Evolutionary conservation across 2,797 vertebrate genomes (phyloP), one percentile per base, ranked within the genome.

Genomic region (Notolepis coatsorum): DNA sequence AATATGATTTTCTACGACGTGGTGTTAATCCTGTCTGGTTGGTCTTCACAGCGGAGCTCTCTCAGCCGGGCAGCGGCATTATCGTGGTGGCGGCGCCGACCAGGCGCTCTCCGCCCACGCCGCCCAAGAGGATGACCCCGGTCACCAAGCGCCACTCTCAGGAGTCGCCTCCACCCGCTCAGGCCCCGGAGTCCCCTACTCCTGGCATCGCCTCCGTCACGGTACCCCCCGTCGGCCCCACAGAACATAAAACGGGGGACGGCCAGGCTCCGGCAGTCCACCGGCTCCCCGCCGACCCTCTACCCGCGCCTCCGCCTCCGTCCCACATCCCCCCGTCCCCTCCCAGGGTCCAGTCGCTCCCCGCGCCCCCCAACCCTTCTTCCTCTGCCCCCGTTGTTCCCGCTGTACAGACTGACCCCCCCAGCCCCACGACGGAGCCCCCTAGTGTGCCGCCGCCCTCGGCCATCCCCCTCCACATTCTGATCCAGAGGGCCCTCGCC

Each of bases 401-500:
- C 18, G 3, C 60, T 0, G 56, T 67, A 12, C 55, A 68, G 42
- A 7, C 20, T 0, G 87, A 91, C 13, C 90, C 88, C 0, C 88
- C 90, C 3, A 90, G 80, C 65, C 89, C 89, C 0, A 88, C 88
- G 52, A 88, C 89, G 0, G 87, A 87, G 0, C 88, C 88, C 0
- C 90, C 92, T 61, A 73, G 82, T 49, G 90, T 94, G 21, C 84
- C 88, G 31, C 92, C 95, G 17, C 77, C 91, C 28, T 89, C 92
- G 1, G 57, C 82, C 1, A 20, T 98, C 39, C 97, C 97, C 0
- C 77, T 99, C 30, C 96, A 99, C 86, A 93, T 99, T 70, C 95
- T 94, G 25, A 99, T 99, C 78, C 94, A 96, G 87, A 95, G 94
- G 81, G 97, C 96, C 0, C 86, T 99, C 49, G 81, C 85, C 48